Evolutionary conservation across 2,113 vertebrate species (phyloP).

Genomic region (Alouatta palliata): DNA sequence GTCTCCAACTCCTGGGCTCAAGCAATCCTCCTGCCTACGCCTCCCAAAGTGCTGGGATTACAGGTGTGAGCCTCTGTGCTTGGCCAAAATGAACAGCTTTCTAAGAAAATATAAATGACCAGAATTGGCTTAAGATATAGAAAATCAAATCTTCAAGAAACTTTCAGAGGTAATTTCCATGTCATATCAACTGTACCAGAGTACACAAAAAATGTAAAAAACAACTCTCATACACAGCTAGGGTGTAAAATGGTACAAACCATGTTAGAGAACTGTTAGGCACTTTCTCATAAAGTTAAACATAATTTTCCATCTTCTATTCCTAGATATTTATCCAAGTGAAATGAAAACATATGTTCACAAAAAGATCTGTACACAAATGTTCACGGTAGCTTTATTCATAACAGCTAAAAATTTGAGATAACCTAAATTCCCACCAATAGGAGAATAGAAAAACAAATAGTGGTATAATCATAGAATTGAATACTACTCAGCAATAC

Average conservation of each 20-base stretch:
- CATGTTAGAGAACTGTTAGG: neutral
- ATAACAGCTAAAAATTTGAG: conserved; percentile 22
- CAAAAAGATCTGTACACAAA: neutral
- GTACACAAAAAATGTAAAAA: neutral
- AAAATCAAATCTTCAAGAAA: conserved; percentile 20
- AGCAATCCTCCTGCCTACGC: too few species aligned
- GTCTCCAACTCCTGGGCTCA: too few species aligned
- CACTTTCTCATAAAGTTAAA: neutral
- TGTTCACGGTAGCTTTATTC: neutral
- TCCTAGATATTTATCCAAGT: neutral
- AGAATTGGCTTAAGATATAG: neutral
- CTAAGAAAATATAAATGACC: conserved; percentile 33
- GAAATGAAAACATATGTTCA: conserved; percentile 4
- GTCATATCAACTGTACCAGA: neutral
- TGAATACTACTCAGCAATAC: conserved; percentile 7
- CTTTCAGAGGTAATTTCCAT: neutral
- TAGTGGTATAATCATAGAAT: neutral
- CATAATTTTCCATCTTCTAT: neutral
- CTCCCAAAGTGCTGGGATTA: too few species aligned
- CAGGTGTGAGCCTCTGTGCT: too few species aligned
- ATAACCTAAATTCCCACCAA: neutral
- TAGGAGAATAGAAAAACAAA: neutral
- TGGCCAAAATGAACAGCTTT: neutral
- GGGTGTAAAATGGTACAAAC: neutral
- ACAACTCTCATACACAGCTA: neutral